Percentiles rank a stretch among this genome's conserved stretches.
Conservation (phyloP, 2,888 invertebrate genomes). For the Pilophorus perplexus region DNA sequence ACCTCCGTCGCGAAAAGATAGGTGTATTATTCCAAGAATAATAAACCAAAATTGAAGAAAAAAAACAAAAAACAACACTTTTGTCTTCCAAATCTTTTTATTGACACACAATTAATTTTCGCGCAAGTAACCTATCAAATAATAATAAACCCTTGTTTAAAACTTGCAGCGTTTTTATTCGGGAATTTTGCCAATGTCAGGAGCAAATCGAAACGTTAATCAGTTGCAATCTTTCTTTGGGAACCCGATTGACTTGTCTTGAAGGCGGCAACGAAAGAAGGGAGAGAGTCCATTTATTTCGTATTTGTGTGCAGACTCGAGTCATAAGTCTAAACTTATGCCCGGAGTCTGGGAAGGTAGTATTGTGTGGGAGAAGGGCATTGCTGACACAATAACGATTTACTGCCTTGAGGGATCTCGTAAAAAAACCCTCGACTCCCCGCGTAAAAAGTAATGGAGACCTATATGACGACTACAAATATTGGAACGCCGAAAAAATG, state of each 20-base stretch:
- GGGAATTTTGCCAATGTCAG: too few relatives aligned
- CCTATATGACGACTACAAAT: conserved; percentile 41
- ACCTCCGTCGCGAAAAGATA: too few relatives aligned
- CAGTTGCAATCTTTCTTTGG: too few relatives aligned
- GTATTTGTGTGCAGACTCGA: conserved; percentile 21
- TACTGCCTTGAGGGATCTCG: conserved; percentile 40
- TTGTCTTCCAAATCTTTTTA: too few relatives aligned
- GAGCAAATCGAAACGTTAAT: too few relatives aligned
- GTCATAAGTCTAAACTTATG: conserved; percentile 33
- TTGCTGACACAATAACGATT: conserved; percentile 42
- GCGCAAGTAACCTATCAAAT: too few relatives aligned
- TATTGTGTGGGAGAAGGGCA: conserved; percentile 35
- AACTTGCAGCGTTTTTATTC: too few relatives aligned
- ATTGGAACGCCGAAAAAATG: conserved; percentile 37
- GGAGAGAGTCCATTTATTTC: conserved; percentile 12
- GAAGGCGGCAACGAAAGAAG: not conserved
- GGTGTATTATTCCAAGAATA: too few relatives aligned
- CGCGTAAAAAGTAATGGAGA: conserved; percentile 39
- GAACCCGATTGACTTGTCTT: not conserved
- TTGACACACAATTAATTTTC: too few relatives aligned
- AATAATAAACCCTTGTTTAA: too few relatives aligned
- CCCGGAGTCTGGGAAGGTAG: conserved; percentile 4
- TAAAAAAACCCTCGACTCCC: conserved; percentile 37
- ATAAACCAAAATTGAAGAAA: too few relatives aligned
- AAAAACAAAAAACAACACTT: too few relatives aligned